phyloP scores from a whole-genome alignment of 2,797 vertebrate genomes.

The Chloroceryle amazona region DNA sequence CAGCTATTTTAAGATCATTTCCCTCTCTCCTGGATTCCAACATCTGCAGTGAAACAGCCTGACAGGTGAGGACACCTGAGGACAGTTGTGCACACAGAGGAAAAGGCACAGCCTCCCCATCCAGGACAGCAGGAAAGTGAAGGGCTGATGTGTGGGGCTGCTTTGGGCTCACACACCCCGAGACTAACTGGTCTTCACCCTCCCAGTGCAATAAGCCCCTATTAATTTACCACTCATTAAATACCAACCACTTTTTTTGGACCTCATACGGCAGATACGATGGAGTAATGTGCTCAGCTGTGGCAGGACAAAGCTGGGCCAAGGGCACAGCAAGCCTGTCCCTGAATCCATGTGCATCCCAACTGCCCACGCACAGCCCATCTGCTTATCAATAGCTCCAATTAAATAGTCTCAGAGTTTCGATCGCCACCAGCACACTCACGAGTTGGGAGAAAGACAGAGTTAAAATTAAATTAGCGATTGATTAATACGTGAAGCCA shows the following conservation, averaged over 20 bases:
- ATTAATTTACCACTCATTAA: neutral
- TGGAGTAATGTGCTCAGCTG: neutral
- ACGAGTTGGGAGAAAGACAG: neutral
- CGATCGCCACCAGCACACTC: neutral
- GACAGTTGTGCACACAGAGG: rapidly evolving
- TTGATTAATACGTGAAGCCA: slow-evolving; percentile 38
- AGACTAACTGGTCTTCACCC: neutral
- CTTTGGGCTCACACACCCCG: neutral
- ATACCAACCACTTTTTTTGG: neutral
- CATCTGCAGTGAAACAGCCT: neutral
- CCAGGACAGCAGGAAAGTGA: neutral
- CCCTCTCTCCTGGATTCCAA: neutral
- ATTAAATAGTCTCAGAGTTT: neutral
- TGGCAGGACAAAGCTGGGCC: neutral
- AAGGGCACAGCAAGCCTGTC: slow-evolving; percentile 27
- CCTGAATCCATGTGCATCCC: neutral
- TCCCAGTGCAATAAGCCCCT: neutral
- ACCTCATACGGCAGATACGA: neutral
- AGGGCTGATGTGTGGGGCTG: neutral
- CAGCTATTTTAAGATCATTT: neutral
- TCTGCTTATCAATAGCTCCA: slow-evolving; percentile 44
- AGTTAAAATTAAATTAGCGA: slow-evolving; percentile 52
- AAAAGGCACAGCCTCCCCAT: neutral
- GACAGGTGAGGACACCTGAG: neutral
- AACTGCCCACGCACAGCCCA: neutral